Conservation (phyloP, 2,797 vertebrate genomes). For the Moxostoma hubbsi region DNA sequence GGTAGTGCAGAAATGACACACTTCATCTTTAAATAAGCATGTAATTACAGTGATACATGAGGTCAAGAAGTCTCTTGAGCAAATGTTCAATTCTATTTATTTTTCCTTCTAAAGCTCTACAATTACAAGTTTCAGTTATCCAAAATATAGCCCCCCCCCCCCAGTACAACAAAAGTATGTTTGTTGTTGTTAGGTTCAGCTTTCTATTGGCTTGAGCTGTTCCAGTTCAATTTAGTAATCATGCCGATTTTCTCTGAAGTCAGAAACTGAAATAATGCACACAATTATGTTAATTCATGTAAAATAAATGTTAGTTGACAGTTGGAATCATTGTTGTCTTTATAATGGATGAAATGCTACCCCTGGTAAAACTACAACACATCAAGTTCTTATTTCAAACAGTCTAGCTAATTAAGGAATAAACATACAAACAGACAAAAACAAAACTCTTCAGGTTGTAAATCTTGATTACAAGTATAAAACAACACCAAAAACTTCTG, state of each 20-base stretch:
- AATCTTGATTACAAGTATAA: constrained; percentile 19
- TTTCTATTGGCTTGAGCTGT: background rate
- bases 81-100: background rate
- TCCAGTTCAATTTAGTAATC: no score
- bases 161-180: background rate
- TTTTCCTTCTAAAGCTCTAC: background rate
- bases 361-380: background rate
- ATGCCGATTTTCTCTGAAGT: background rate
- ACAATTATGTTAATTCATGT: background rate
- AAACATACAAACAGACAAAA: background rate
- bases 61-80: background rate
- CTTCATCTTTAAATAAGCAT: background rate
- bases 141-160: no score
- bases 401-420: constrained; percentile 7
- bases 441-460: background rate
- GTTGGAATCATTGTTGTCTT: background rate
- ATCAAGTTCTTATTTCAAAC: constrained; percentile 33
- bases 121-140: background rate
- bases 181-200: background rate
- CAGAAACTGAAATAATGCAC: background rate
- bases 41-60: background rate
- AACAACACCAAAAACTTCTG: constrained; percentile 2
- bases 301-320: background rate
- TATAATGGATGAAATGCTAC: background rate
- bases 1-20: no score